Evolutionary conservation across 2,113 vertebrate genomes (phyloP).

Genomic region (Apeltes quadracus): DNA sequence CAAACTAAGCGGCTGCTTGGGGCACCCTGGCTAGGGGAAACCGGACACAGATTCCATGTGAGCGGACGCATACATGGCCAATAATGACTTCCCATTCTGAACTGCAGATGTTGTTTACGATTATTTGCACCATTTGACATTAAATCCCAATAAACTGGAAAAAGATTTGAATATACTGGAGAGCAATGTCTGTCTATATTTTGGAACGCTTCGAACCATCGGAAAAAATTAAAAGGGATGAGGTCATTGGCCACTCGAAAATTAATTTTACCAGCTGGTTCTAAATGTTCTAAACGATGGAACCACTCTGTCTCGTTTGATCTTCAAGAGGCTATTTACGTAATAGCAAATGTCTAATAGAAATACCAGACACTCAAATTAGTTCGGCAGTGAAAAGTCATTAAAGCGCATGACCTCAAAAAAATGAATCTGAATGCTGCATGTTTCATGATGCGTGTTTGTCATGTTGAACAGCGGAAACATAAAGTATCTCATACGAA

Average conservation of each 20-base stretch:
- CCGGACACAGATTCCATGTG: too few relatives aligned
- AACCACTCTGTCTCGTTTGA: slow-evolving; percentile 9
- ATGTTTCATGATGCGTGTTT: not conserved
- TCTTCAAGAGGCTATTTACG: slow-evolving; percentile 19
- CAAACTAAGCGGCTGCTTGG: too few relatives aligned
- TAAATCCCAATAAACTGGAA: not conserved
- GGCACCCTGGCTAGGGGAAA: too few relatives aligned
- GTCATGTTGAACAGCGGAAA: not conserved
- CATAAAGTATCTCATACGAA: not conserved
- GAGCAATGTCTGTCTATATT: not conserved
- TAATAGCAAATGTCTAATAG: slow-evolving; percentile 37
- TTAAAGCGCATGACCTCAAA: not conserved
- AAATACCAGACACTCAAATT: slow-evolving; percentile 29
- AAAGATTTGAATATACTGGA: slow-evolving; percentile 3
- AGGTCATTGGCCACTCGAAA: slow-evolving; percentile 8
- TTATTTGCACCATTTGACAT: not conserved
- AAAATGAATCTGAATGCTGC: not conserved
- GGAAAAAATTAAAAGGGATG: slow-evolving; percentile 1
- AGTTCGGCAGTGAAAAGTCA: not conserved
- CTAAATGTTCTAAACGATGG: slow-evolving; percentile 22
- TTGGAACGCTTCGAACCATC: slow-evolving; percentile 8
- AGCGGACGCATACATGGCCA: too few relatives aligned
- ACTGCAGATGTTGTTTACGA: not conserved
- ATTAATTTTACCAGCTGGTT: slow-evolving; percentile 7
- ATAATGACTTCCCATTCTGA: too few relatives aligned